Conservation (phyloP, 2,888 invertebrate genomes). For the Cerceris ruficornis region DNA sequence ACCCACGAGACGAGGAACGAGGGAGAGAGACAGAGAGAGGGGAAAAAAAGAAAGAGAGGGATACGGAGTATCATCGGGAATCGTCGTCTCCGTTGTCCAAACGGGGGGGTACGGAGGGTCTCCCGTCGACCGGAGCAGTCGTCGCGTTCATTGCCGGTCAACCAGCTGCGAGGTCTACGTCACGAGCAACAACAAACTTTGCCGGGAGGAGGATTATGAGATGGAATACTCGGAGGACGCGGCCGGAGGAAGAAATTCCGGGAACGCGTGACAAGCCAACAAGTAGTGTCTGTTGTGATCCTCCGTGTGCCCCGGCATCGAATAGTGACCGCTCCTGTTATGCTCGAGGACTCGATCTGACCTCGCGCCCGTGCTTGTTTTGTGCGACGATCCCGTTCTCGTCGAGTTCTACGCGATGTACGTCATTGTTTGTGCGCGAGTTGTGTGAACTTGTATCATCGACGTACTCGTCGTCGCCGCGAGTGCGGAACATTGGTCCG, state of each 20-base stretch:
- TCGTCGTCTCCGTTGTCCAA: slow-evolving; percentile 8
- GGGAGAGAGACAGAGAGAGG: not conserved
- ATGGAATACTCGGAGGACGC: not conserved
- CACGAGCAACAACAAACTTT: slow-evolving; percentile 31
- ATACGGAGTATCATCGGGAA: slow-evolving; percentile 11
- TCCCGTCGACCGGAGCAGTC: not conserved
- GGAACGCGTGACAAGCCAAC: slow-evolving; percentile 22
- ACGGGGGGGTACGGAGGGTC: not conserved
- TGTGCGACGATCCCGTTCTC: not conserved
- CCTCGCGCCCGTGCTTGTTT: not conserved
- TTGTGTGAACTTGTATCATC: slow-evolving; percentile 34
- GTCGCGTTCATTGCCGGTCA: slow-evolving; percentile 4
- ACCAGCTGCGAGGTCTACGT: slow-evolving; percentile 7
- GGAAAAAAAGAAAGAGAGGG: not conserved
- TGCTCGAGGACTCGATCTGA: slow-evolving; percentile 27
- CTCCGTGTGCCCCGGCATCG: slow-evolving; percentile 4
- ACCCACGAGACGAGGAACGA: slow-evolving; percentile 30
- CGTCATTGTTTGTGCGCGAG: slow-evolving; percentile 35
- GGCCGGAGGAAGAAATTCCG: slow-evolving; percentile 18
- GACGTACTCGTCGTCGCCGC: slow-evolving; percentile 12
- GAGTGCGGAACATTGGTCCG: slow-evolving; percentile 43
- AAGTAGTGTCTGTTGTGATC: slow-evolving; percentile 33
- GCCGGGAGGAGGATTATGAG: slow-evolving; percentile 20
- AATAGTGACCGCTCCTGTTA: slow-evolving; percentile 15
- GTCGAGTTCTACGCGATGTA: not conserved